Base-by-base conservation (phyloP, 2,113 vertebrate genomes). In the Ariopsis seemanni region DNA sequence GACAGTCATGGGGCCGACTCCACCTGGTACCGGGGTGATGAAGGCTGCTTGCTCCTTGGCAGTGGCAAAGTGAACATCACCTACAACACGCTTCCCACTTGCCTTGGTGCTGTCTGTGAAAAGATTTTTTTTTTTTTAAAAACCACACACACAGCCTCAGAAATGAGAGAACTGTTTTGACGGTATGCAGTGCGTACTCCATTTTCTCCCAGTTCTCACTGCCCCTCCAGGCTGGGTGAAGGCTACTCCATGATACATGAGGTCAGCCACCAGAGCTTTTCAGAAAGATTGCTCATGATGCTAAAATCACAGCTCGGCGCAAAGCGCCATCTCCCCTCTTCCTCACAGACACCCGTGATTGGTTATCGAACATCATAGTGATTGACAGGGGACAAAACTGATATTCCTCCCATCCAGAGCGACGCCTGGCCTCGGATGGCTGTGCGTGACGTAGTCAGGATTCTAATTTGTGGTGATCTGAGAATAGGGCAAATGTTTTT, bases 1-100 rank as follows among this genome's bases (percentile, higher is more conserved):
- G 30, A 99, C 99, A 0, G 99, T 99, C 99, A 99, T 99, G 50
- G 99, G 99, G 30, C 99, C 99, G 0, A 99, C 98, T 0, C 99
- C 99, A 0, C 99, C 99, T 0, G 99, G 99, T 9, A 99, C 99
- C 0, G 99, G 99, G 0, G 99, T 99, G 92, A 99, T 99, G 89
- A 96, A 98, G 11, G 95, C 93, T 0, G 99, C 98, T 71, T 90
- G 96, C 88, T 98, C 97, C 89, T 96, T 98, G 77, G 97, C 99
- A 63, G 97, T 95, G 2, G 6, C 34, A 78, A 96, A 99, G 0
- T 96, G 93, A 60, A 99, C 97, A 4, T 99, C 98, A 18, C 99
- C 98, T 63, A 99, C 97, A 57, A 99, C 94, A 25, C 96, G 95
- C 92, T 95, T 99, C 30, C 98, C 97, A 82, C 92, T 97, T 17